phyloP scores from a whole-genome alignment of 2,888 invertebrate species.

The Brenthis ino region DNA sequence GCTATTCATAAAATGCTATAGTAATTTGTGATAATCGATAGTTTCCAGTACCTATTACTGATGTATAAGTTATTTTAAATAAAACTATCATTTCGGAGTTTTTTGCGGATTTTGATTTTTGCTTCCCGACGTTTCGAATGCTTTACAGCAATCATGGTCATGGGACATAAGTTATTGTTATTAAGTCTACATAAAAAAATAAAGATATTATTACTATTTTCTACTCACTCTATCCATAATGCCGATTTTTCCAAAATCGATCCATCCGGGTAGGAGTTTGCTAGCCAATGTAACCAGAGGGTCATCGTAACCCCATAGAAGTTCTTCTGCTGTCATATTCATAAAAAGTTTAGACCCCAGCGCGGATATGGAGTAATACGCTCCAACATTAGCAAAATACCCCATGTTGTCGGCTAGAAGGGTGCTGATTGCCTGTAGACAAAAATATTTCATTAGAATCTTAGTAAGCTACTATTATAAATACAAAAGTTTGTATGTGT shows the following conservation, averaged over 20 bases:
- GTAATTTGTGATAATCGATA: too few species aligned
- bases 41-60: too few species aligned
- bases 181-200: too few species aligned
- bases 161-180: too few species aligned
- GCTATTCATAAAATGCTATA: too few species aligned
- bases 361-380: slow-evolving; percentile 83
- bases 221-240: slow-evolving; percentile 89
- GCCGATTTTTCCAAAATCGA: slow-evolving; percentile 91
- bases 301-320: slow-evolving; percentile 93
- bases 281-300: slow-evolving; percentile 88
- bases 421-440: slow-evolving; percentile 68
- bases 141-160: too few species aligned
- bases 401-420: slow-evolving; percentile 65
- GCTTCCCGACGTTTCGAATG: too few species aligned
- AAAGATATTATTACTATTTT: not conserved
- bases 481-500: too few species aligned
- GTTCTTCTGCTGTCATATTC: slow-evolving; percentile 85
- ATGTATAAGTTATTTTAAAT: too few species aligned
- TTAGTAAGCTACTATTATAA: too few species aligned
- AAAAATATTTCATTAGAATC: not conserved
- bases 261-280: slow-evolving; percentile 88
- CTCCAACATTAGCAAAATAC: slow-evolving; percentile 84
- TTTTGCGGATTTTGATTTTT: too few species aligned
- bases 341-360: slow-evolving; percentile 86
- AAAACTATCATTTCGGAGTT: too few species aligned